Evolutionary conservation across 2,888 invertebrate genomes (phyloP).

Genomic region (Chymomyza fuscimana): DNA sequence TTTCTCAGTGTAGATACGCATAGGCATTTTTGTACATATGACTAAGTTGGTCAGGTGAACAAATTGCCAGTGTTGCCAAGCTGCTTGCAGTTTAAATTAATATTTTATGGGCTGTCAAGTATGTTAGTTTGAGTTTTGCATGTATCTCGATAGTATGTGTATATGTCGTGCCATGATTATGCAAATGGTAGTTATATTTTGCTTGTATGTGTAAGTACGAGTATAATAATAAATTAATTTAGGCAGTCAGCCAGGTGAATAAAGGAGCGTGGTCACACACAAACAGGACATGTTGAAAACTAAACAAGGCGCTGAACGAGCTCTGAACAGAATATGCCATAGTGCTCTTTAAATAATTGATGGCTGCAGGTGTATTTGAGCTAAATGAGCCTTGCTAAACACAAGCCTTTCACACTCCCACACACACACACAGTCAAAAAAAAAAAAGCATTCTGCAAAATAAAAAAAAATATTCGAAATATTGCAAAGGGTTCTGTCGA

Average conservation of each 20-base stretch:
- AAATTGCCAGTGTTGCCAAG: constrained; percentile 56
- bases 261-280: constrained; percentile 11
- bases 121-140: constrained; percentile 12
- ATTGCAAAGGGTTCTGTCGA: not conserved
- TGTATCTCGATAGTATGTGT: constrained; percentile 23
- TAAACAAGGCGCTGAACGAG: constrained; percentile 27
- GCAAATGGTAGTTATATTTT: constrained; percentile 68
- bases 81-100: constrained; percentile 66
- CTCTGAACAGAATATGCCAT: constrained; percentile 9
- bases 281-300: constrained; percentile 32
- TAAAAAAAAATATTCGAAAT: not conserved
- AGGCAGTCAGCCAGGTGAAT: constrained; percentile 37
- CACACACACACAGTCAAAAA: constrained; percentile 25
- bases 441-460: not conserved
- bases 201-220: constrained; percentile 42
- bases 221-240: constrained; percentile 69
- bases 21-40: not conserved
- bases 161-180: constrained; percentile 56
- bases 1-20: not conserved
- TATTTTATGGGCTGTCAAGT: constrained; percentile 57
- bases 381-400: constrained; percentile 73
- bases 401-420: constrained; percentile 71
- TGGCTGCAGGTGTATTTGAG: constrained; percentile 73
- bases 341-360: constrained; percentile 70
- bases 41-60: constrained; percentile 29